Percentiles rank a stretch among this genome's conserved stretches.
phyloP scores from a whole-genome alignment of 2,113 vertebrate genomes.

The Cebus imitator region DNA sequence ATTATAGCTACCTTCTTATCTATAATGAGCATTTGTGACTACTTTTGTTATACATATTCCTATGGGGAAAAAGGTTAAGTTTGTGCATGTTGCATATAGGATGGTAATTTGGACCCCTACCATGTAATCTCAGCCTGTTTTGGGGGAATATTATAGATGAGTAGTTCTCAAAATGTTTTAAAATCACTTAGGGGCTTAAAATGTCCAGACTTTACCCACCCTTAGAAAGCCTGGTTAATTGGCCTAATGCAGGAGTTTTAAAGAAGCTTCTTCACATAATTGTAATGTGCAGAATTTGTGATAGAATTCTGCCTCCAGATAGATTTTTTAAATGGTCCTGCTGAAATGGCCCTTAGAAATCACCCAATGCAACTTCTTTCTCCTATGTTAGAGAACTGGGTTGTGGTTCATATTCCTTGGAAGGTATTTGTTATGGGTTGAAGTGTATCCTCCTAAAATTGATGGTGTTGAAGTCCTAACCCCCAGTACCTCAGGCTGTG shows the following conservation, averaged over 20 bases:
- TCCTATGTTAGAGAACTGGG: background rate
- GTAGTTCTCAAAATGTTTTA: background rate
- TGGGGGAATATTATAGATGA: background rate
- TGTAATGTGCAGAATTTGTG: background rate
- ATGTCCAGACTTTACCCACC: too few relatives aligned
- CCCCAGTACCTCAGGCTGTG: background rate
- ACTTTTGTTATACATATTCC: background rate
- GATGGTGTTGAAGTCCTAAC: background rate
- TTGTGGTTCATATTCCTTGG: background rate
- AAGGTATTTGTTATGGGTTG: background rate
- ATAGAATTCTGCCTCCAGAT: background rate
- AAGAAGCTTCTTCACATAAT: background rate
- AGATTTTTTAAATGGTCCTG: background rate
- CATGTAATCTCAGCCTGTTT: rapidly evolving
- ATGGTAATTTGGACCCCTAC: background rate
- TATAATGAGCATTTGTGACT: background rate
- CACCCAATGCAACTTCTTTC: background rate
- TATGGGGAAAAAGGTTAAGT: background rate
- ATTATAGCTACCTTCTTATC: background rate
- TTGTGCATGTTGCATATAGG: background rate
- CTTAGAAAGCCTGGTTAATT: background rate
- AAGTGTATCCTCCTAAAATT: background rate
- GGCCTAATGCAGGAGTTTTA: background rate
- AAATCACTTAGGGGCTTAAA: background rate
- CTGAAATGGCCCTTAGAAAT: background rate